Conservation (phyloP, 2,888 invertebrate species). For the Physocephala rufipes region DNA sequence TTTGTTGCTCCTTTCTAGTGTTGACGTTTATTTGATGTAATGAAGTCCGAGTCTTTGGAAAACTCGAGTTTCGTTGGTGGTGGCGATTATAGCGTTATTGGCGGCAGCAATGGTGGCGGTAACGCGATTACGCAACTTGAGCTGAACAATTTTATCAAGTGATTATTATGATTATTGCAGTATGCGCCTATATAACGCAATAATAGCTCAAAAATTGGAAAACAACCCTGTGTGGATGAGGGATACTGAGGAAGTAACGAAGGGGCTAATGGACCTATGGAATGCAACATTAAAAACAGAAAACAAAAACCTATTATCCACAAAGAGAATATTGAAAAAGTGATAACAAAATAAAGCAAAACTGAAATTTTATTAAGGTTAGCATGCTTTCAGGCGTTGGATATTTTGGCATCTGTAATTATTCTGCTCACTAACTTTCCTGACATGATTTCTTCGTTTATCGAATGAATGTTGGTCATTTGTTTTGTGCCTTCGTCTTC, state of each 20-base stretch:
- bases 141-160: not conserved
- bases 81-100: not conserved
- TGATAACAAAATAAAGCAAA: not conserved
- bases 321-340: not conserved
- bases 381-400: not conserved
- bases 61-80: not conserved
- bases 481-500: too few relatives aligned
- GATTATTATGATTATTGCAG: not conserved
- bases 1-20: not conserved
- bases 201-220: not conserved
- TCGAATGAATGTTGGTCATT: not conserved
- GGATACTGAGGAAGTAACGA: too few relatives aligned
- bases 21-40: not conserved
- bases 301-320: not conserved
- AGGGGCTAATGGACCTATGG: not conserved
- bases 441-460: too few relatives aligned
- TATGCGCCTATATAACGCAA: not conserved
- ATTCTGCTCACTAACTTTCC: too few relatives aligned
- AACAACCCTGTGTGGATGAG: too few relatives aligned
- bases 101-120: not conserved
- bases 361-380: not conserved
- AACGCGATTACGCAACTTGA: not conserved
- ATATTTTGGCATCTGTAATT: too few relatives aligned
- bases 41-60: not conserved
- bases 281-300: not conserved